phyloP scores from a whole-genome alignment of 37 sponge, comb jelly and placozoan genomes.

The Theonella swinhoei region DNA sequence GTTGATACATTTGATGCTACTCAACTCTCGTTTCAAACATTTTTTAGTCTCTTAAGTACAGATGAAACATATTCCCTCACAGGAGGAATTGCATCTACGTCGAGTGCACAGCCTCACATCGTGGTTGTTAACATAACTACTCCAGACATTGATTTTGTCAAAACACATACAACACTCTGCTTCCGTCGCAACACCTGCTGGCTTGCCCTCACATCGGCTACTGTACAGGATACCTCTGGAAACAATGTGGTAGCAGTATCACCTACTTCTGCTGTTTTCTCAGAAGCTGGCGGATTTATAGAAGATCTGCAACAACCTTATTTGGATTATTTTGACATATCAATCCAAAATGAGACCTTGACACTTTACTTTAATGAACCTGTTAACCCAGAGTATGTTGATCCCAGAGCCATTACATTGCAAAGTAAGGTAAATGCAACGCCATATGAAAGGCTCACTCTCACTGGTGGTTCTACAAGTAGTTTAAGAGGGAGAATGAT shows the following conservation, averaged over 20 bases:
- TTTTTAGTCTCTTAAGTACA: slow-evolving; percentile 50
- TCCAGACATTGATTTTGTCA: slow-evolving; percentile 82
- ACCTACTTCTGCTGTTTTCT: slow-evolving; percentile 39
- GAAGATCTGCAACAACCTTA: slow-evolving; percentile 63
- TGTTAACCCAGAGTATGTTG: slow-evolving; percentile 60
- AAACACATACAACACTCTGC: slow-evolving; percentile 74
- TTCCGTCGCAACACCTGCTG: slow-evolving; percentile 89
- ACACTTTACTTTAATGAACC: slow-evolving; percentile 87
- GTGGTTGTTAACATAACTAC: slow-evolving; percentile 55
- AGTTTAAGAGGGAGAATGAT: slow-evolving; percentile 67
- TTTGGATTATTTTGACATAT: slow-evolving; percentile 79
- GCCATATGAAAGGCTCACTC: slow-evolving; percentile 19
- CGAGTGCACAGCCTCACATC: slow-evolving; percentile 48
- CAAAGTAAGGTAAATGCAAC: slow-evolving; percentile 21
- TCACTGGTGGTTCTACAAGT: slow-evolving; percentile 61
- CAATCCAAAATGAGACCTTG: slow-evolving; percentile 71
- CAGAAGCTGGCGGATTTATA: slow-evolving; percentile 44
- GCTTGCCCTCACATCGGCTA: slow-evolving; percentile 57
- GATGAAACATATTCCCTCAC: slow-evolving; percentile 54
- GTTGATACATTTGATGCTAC: slow-evolving; percentile 66
- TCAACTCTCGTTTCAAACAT: slow-evolving; percentile 74
- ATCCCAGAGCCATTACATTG: slow-evolving; percentile 60
- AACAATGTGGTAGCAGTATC: slow-evolving; percentile 59
- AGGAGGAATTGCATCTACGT: slow-evolving; percentile 50
- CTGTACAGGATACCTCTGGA: slow-evolving; percentile 67